phyloP scores from a whole-genome alignment of 2,113 vertebrate genomes.

The Patagioenas fasciata region DNA sequence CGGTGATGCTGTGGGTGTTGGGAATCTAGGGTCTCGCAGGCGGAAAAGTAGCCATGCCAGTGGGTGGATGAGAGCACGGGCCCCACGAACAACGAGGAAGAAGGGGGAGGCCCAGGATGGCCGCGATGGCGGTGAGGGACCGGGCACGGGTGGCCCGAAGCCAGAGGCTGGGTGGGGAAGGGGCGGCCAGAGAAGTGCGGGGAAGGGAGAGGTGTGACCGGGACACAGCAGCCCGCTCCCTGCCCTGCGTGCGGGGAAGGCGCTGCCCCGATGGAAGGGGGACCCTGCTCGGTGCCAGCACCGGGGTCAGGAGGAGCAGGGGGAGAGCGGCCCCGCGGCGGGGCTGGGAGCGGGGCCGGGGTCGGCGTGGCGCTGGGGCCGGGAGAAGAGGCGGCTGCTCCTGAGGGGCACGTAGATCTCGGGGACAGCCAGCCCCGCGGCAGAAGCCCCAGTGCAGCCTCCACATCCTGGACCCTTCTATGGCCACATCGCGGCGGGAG shows the following conservation, averaged over 20 bases:
- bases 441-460: neutral
- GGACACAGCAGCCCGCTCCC: neutral
- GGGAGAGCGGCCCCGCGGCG: too few relatives aligned
- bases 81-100: fast-evolving
- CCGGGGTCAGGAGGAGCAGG: neutral
- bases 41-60: neutral
- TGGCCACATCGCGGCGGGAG: fast-evolving
- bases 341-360: too few relatives aligned
- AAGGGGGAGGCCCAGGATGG: fast-evolving
- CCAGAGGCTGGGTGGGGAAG: neutral
- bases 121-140: fast-evolving
- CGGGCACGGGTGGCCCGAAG: fast-evolving
- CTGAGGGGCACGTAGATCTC: neutral
- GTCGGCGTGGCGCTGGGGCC: too few relatives aligned
- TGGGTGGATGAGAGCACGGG: neutral
- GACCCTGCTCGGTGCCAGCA: neutral
- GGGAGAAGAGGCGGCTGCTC: neutral
- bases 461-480: fast-evolving
- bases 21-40: neutral
- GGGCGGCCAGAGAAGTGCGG: too few relatives aligned
- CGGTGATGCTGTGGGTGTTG: neutral
- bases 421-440: neutral
- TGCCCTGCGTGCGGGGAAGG: fast-evolving
- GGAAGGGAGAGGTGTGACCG: too few relatives aligned
- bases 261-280: neutral